phyloP scores from a whole-genome alignment of 1,140 invertebrate genomes.

The Proctacanthus coquilletti region DNA sequence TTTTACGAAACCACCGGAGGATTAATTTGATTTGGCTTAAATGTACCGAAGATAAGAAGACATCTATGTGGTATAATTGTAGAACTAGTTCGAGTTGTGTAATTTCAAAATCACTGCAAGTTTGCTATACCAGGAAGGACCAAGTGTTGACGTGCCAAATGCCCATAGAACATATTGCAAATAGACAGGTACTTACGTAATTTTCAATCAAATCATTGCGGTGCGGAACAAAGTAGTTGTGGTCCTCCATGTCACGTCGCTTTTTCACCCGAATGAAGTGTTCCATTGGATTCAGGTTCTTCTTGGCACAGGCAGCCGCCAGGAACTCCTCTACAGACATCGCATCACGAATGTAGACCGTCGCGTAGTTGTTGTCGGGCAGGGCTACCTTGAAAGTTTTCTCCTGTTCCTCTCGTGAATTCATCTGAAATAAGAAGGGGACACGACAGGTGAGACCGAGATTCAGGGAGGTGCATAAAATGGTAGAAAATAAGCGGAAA shows the following conservation, averaged over 20 bases:
- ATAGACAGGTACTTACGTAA: constrained; percentile 69
- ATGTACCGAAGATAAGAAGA: too few species aligned
- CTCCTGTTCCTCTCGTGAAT: constrained; percentile 65
- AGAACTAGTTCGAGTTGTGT: too few species aligned
- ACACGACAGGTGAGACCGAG: too few species aligned
- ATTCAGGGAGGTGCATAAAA: too few species aligned
- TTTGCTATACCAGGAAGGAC: too few species aligned
- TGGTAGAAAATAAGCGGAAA: too few species aligned
- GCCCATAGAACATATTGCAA: too few species aligned
- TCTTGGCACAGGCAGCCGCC: constrained; percentile 75
- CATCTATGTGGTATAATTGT: too few species aligned
- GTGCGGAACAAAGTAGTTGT: constrained; percentile 89
- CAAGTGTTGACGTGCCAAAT: too few species aligned
- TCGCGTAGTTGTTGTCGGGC: constrained; percentile 63
- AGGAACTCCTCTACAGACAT: constrained; percentile 94
- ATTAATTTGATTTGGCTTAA: too few species aligned
- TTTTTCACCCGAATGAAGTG: constrained; percentile 93
- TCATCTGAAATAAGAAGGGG: constrained; percentile 39
- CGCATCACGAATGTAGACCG: constrained; percentile 68
- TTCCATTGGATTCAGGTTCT: constrained; percentile 82
- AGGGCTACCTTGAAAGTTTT: constrained; percentile 78
- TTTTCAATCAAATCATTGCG: constrained; percentile 85
- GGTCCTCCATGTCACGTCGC: constrained; percentile 84
- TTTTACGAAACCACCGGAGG: too few species aligned
- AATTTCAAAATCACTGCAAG: too few species aligned